These are phyloP conservation scores for Pempheris klunzingeri DNA, from an alignment of 2,797 vertebrate species.

Conservation along the genomic window DNA sequence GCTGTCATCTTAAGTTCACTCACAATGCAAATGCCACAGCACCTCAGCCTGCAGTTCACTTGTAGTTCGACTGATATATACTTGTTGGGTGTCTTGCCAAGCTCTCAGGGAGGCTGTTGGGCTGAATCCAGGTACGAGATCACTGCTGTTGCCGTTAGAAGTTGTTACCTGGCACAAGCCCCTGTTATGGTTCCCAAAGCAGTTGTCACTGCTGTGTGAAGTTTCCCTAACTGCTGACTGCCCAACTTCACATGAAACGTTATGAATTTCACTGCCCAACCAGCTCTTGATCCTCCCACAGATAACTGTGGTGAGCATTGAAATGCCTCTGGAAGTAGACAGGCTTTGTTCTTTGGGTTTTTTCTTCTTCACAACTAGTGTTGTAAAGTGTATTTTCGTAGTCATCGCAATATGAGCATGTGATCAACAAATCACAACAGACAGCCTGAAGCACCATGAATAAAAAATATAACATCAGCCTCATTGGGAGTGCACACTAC, in stretches of 20 bases:
- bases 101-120: slow-evolving; percentile 34
- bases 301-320: not conserved
- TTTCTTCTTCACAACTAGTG: too few relatives aligned
- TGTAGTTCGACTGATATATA: slow-evolving; percentile 46
- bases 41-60: slow-evolving; percentile 36
- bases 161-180: slow-evolving; percentile 42
- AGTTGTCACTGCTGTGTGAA: slow-evolving; percentile 13
- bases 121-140: slow-evolving; percentile 43
- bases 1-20: slow-evolving; percentile 33
- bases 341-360: too few relatives aligned
- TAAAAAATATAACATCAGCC: too few relatives aligned
- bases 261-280: slow-evolving; percentile 3
- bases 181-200: slow-evolving; percentile 24
- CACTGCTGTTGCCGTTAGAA: slow-evolving; percentile 31
- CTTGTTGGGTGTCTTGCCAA: slow-evolving; percentile 34
- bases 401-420: too few relatives aligned
- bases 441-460: too few relatives aligned
- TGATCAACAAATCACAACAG: too few relatives aligned
- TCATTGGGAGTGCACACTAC: too few relatives aligned
- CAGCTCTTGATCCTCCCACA: slow-evolving; percentile 1
- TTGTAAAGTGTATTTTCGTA: too few relatives aligned
- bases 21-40: slow-evolving; percentile 9
- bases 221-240: slow-evolving; percentile 27
- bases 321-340: not conserved
- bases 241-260: slow-evolving; percentile 9